A percentile compares a stretch with the other conserved stretches of the same genome.
Evolutionary conservation across 2,797 vertebrate genomes (phyloP).

Genomic region (Hemibagrus guttatus): DNA sequence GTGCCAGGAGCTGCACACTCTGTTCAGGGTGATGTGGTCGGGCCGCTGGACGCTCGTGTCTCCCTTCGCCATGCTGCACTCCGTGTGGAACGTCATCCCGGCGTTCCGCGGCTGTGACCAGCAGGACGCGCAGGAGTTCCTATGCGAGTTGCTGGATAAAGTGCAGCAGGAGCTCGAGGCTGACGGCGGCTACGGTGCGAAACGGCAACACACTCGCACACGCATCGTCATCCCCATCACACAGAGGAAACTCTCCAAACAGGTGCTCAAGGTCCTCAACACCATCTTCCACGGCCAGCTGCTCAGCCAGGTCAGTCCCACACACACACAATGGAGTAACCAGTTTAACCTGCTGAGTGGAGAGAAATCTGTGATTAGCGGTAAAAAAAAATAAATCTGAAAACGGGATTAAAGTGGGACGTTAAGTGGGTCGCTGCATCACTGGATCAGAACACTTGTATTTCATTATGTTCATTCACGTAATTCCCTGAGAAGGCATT

Average conservation of each 20-base stretch:
- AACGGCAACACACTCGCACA: constrained; percentile 64
- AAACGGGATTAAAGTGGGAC: not conserved
- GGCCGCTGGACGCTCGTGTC: constrained; percentile 97
- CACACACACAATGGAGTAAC: too few relatives aligned
- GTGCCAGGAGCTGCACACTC: constrained; percentile 96
- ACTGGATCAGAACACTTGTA: not conserved
- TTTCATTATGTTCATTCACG: too few relatives aligned
- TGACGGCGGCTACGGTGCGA: constrained; percentile 75
- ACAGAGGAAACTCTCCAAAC: constrained; percentile 96
- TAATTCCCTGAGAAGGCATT: not conserved
- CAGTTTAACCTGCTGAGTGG: not conserved
- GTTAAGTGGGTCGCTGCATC: not conserved
- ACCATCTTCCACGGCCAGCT: constrained; percentile 99
- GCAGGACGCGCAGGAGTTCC: constrained; percentile 98
- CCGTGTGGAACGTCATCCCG: constrained; percentile 97
- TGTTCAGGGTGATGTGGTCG: constrained; percentile 99
- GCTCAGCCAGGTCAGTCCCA: constrained; percentile 90
- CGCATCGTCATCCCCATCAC: constrained; percentile 96
- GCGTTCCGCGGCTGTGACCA: constrained; percentile 96
- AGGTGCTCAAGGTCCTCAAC: constrained; percentile 98
- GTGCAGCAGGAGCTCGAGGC: constrained; percentile 98
- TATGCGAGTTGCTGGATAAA: constrained; percentile 96
- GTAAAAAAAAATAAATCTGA: too few relatives aligned
- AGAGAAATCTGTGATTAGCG: not conserved
- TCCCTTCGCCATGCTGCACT: constrained; percentile 98